Percentiles rank a stretch among this genome's conserved stretches.
phyloP scores from a whole-genome alignment of 2,797 vertebrate genomes.

The Chromobotia macracanthus region DNA sequence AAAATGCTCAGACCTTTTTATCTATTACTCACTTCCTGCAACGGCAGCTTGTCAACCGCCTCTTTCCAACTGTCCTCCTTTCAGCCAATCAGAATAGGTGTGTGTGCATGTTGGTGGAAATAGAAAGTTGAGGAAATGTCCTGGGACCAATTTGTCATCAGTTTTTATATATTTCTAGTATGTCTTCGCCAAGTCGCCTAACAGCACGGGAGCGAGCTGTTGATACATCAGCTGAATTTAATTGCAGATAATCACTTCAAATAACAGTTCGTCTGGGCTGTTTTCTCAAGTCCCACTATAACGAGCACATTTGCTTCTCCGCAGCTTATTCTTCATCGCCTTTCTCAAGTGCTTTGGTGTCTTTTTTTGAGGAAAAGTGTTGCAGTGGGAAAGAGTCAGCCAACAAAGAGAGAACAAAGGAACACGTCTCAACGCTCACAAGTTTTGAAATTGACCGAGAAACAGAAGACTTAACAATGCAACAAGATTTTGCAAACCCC shows the following conservation, averaged over 20 bases:
- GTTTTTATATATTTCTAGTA: constrained; percentile 35
- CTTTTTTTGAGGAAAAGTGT: constrained; percentile 25
- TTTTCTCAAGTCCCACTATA: constrained; percentile 42
- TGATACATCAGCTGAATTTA: constrained; percentile 46
- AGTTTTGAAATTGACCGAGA: constrained; percentile 21
- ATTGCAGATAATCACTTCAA: constrained; percentile 50
- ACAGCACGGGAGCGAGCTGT: constrained; percentile 46
- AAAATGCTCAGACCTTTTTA: constrained; percentile 35
- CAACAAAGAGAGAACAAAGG: constrained; percentile 37
- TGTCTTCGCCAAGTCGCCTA: constrained; percentile 23
- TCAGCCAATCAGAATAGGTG: neutral
- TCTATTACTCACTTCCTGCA: constrained; percentile 21
- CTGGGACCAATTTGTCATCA: constrained; percentile 56
- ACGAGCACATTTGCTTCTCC: constrained; percentile 38
- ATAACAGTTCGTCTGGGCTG: constrained; percentile 44
- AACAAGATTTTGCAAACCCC: constrained; percentile 14
- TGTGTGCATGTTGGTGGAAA: constrained; percentile 11
- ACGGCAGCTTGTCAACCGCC: constrained; percentile 12
- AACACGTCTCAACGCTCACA: constrained; percentile 23
- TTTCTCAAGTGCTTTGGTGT: constrained; percentile 38
- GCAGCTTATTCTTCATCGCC: constrained; percentile 32
- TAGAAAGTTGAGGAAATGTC: constrained; percentile 45
- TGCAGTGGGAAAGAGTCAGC: constrained; percentile 31
- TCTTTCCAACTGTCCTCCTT: constrained; percentile 26
- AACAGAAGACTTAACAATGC: constrained; percentile 29